Evolutionary conservation across 2,113 vertebrate genomes (phyloP).

Genomic region (Phylloscopus trochiloides): DNA sequence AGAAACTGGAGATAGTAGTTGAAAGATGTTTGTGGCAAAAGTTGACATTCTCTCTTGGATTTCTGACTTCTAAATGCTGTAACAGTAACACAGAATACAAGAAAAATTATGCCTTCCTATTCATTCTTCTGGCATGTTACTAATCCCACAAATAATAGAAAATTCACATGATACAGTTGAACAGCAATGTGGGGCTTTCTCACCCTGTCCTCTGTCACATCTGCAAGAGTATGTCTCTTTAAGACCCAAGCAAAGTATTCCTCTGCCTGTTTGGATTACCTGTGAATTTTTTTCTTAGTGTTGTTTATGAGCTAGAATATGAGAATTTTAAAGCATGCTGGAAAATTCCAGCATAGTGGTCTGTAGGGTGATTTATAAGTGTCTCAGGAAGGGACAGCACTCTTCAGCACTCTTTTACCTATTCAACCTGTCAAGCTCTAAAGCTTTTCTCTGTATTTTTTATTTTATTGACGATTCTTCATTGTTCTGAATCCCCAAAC

Average conservation of each 20-base stretch:
- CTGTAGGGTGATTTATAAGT: background rate
- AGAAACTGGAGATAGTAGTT: background rate
- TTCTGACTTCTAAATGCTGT: background rate
- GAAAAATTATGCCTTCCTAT: background rate
- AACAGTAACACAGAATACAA: background rate
- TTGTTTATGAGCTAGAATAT: background rate
- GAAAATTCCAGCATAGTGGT: background rate
- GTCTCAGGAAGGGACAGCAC: background rate
- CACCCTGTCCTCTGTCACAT: background rate
- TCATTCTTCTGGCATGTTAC: background rate
- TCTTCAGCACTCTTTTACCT: background rate
- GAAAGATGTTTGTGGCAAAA: background rate
- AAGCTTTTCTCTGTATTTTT: background rate
- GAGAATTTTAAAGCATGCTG: background rate
- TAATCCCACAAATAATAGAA: background rate
- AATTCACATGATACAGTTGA: background rate
- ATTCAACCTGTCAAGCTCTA: background rate
- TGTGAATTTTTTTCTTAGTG: background rate
- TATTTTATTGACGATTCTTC: background rate
- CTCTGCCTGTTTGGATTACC: background rate
- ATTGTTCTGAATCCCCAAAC: background rate
- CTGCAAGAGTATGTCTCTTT: background rate
- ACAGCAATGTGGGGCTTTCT: background rate
- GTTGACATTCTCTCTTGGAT: background rate
- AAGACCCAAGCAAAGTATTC: background rate